Base-by-base conservation (phyloP, 2,113 vertebrate genomes). In the Saiga tatarica region DNA sequence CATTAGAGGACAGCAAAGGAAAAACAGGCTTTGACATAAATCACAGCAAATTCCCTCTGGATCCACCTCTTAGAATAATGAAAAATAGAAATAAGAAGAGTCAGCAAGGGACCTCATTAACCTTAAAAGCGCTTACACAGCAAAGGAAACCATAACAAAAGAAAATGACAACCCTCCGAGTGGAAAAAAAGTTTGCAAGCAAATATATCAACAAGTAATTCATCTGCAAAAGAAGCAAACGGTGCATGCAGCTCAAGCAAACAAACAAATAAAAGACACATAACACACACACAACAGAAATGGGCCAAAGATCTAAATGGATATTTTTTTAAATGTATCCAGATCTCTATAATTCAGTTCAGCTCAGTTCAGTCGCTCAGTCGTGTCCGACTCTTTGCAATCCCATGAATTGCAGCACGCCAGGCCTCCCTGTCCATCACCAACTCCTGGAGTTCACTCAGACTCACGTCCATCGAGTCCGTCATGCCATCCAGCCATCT, bases 201-300 rank as follows among this genome's bases (percentile, higher is more conserved):
- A 67, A 67, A n/a, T n/a, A n/a, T 9, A 67, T n/a, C 62, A 67
- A 67, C 7, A n/a, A n/a, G 67, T 23, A 23, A 71, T 36, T 71
- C 4, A 23, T 36, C 17, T 71, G 67, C n/a, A 71, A 71, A 71
- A 71, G 4, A 71, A 71, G 33, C 33, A 71, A 71, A 71, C 0
- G 2, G 19, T 0, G 0, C 19, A 36, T 21, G n/a, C 64, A 36
- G 2, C 17, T 71, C 9, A 17, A 53, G 16, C 45, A 47, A 47
- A 47, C 10, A 47, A 47, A 47, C 45, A 47, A 17, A 57, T 8
- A 57, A 11, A 2, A 45, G 2, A 57, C 53, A 23, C 21, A 9
- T 21, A 4, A 25, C 55, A 57, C 55, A 57, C 55, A 57, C 55
- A 57, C 55, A n/a, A 1, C 15, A 71, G 33, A 71, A 71, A 71